Evolutionary conservation across 2,888 invertebrate genomes (phyloP).

Genomic region (Parascotia fuliginaria): DNA sequence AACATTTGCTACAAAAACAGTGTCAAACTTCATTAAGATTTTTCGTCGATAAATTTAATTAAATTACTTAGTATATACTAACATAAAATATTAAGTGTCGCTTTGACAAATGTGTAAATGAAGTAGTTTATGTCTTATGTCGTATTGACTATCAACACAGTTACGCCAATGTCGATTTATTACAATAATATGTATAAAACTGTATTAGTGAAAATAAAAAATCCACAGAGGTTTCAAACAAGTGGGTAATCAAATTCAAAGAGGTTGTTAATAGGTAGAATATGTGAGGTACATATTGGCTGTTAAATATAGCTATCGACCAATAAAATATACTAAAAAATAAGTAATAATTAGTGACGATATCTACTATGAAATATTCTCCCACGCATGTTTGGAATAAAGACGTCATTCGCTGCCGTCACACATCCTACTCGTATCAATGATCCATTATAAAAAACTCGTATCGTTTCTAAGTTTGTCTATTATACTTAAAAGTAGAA

Average conservation of each 20-base stretch:
- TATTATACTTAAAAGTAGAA: slow-evolving; percentile 39
- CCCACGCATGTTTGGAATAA: slow-evolving; percentile 25
- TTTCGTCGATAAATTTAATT: slow-evolving; percentile 9
- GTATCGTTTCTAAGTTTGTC: slow-evolving; percentile 35
- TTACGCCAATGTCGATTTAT: slow-evolving; percentile 39
- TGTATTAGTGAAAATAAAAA: slow-evolving; percentile 39
- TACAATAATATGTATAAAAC: slow-evolving; percentile 37
- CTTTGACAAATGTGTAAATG: slow-evolving; percentile 43
- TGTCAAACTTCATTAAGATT: slow-evolving; percentile 23
- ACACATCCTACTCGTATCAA: slow-evolving; percentile 21
- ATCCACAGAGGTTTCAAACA: slow-evolving; percentile 16
- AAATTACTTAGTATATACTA: slow-evolving; percentile 31
- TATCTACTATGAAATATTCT: slow-evolving; percentile 21
- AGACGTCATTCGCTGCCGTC: slow-evolving; percentile 22
- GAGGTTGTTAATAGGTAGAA: slow-evolving; percentile 26
- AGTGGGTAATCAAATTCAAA: slow-evolving; percentile 34
- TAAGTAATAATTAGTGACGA: slow-evolving; percentile 28
- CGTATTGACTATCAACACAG: slow-evolving; percentile 40
- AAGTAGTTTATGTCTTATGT: slow-evolving; percentile 32
- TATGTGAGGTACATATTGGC: slow-evolving; percentile 34
- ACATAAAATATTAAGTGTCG: slow-evolving; percentile 44
- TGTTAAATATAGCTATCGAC: slow-evolving; percentile 25
- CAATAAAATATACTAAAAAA: slow-evolving; percentile 20
- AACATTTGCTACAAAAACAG: slow-evolving; percentile 16
- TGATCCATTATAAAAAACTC: slow-evolving; percentile 12